Base-by-base conservation (phyloP, 2,797 vertebrate genomes). In the Myotis vivesi region DNA sequence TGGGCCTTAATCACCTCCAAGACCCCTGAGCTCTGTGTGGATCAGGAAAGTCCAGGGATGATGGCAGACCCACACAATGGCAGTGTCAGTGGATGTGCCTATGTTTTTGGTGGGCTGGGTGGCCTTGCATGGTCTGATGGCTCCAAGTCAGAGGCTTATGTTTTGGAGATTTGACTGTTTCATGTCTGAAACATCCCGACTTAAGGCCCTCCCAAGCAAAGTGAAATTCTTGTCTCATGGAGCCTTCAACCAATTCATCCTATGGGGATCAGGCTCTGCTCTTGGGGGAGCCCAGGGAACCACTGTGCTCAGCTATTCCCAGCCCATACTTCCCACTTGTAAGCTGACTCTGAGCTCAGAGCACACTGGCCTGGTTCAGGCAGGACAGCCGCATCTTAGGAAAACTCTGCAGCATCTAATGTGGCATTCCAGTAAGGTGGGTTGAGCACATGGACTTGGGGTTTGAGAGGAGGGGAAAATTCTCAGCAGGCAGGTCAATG, bases 401-500 rank as follows among this genome's bases (percentile, higher is more conserved):
- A 87, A 64, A 83, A 69, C 28, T 81, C 33, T 93, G 57, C 17
- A 15, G 36, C n/a, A 82, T 66, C 87, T 75, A 62, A 59, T 80
- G 85, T 49, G n/a, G 46, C 72, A 77, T 36, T 22, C 7, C 15
- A 55, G 17, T 62, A 76, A 89, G 20, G 62, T 72, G 28, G 17
- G 44, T 59, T 88, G 55, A 93, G 23, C 33, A 83, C 46, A 77
- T 36, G 19, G 71, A 90, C 82, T 57, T 88, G 38, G 44, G 22
- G 13, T 80, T 91, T 92, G 69, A 83, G 23, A 89, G 19, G 36
- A 92, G 16, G 33, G 19, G 15, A 15, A 77, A 55, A 91, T 72
- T 91, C 59, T 94, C 68, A 88, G 66, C 68, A 93, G 85, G 62
- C 23, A 95, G 46, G 30, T 30, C 66, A 69, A 53, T 79, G 49